Evolutionary conservation across 2,888 invertebrate genomes (phyloP).

Genomic region (Seladonia tumulorum): DNA sequence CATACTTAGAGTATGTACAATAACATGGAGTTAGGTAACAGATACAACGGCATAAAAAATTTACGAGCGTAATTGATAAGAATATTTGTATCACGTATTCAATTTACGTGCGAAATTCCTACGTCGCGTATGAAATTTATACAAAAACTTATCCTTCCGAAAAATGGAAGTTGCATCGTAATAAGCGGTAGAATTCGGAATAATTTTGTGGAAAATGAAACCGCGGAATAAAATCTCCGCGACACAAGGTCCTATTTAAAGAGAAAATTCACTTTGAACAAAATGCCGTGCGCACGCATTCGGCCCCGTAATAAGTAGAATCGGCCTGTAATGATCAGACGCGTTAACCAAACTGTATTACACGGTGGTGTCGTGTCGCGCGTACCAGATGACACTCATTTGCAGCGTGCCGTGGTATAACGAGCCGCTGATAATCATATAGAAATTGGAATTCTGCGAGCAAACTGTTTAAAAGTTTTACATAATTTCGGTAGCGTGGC

Average conservation of each 20-base stretch:
- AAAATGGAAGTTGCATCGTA: not conserved
- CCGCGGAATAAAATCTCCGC: not conserved
- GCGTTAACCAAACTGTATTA: not conserved
- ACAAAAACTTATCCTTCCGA: not conserved
- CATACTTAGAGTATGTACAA: no score
- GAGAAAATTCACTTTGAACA: not conserved
- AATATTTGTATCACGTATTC: not conserved
- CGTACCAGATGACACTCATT: not conserved
- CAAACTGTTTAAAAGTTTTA: not conserved
- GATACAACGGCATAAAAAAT: no score
- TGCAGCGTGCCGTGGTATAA: not conserved
- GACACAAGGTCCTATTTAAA: not conserved
- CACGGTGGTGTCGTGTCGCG: not conserved
- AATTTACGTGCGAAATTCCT: not conserved
- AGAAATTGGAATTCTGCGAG: not conserved
- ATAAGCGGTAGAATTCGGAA: not conserved
- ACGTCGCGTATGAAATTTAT: not conserved
- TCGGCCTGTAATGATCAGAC: not conserved
- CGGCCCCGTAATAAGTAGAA: not conserved
- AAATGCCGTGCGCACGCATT: not conserved
- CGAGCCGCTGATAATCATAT: constrained; percentile 3
- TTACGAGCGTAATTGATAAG: not conserved
- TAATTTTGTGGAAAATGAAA: not conserved
- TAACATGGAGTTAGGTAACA: no score
- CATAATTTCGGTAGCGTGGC: not conserved